Conservation (phyloP, 1,140 invertebrate genomes). For the Leptinotarsa defecta region DNA sequence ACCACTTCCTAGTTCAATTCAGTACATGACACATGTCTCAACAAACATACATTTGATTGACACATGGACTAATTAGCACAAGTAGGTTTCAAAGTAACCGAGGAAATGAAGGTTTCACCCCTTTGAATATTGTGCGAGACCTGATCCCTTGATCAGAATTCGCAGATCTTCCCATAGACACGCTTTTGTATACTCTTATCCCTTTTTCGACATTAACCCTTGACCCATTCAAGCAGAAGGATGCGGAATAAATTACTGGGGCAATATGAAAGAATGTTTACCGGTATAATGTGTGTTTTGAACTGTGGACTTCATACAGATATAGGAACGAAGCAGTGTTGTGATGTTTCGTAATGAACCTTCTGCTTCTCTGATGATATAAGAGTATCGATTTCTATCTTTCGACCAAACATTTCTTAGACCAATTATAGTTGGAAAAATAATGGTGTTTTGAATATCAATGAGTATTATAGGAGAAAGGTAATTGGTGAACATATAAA, state of each 20-base stretch:
- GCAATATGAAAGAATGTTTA: neutral
- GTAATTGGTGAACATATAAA: too few species aligned
- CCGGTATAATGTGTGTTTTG: neutral
- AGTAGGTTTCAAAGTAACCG: constrained; percentile 14
- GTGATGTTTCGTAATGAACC: too few species aligned
- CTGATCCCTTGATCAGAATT: constrained; percentile 9
- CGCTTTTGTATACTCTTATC: constrained; percentile 10
- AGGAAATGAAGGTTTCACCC: constrained; percentile 7
- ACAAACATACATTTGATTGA: neutral
- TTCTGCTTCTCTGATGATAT: too few species aligned
- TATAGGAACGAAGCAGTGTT: neutral
- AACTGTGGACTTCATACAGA: neutral
- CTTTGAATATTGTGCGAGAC: neutral
- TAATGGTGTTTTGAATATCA: too few species aligned
- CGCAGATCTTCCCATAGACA: constrained; percentile 13
- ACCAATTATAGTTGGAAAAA: too few species aligned
- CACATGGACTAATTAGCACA: constrained; percentile 7
- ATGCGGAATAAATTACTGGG: constrained; percentile 7
- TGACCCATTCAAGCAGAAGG: constrained; percentile 12
- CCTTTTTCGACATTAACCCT: constrained; percentile 7
- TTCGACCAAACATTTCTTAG: too few species aligned
- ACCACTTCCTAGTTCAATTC: neutral
- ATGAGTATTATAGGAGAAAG: too few species aligned
- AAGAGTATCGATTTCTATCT: too few species aligned
- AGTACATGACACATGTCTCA: neutral